phyloP scores from a whole-genome alignment of 2,113 vertebrate genomes.

The Paracanthobrama guichenoti region DNA sequence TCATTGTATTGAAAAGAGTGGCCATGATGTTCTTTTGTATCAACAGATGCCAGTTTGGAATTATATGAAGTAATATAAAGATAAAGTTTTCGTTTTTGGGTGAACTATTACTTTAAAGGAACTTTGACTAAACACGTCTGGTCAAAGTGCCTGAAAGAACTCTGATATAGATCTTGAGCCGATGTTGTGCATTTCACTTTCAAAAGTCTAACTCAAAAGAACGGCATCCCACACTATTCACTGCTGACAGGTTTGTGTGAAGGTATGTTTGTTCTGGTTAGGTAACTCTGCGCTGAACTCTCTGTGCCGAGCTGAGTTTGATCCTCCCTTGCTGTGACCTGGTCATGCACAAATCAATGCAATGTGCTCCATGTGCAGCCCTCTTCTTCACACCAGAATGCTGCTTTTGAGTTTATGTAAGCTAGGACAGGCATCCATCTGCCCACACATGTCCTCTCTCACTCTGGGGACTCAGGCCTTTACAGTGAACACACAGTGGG shows the following conservation, averaged over 20 bases:
- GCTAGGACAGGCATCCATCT: constrained; percentile 63
- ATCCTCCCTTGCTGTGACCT: constrained; percentile 56
- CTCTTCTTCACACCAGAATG: constrained; percentile 57
- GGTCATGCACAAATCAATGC: constrained; percentile 65
- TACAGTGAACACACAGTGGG: constrained; percentile 47
- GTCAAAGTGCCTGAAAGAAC: neutral
- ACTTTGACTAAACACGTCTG: neutral
- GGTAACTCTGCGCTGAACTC: constrained; percentile 53
- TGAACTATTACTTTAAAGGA: neutral
- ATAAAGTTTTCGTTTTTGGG: neutral
- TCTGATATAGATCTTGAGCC: neutral
- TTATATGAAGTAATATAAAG: neutral
- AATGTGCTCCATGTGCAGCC: constrained; percentile 51
- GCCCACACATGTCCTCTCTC: constrained; percentile 52
- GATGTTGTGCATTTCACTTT: neutral
- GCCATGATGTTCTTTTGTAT: neutral
- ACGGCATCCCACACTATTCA: neutral
- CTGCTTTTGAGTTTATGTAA: constrained; percentile 66
- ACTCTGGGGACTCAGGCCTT: constrained; percentile 52
- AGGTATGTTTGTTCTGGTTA: constrained; percentile 44
- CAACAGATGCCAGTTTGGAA: neutral
- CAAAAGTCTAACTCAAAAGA: constrained; percentile 12
- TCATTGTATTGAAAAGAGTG: neutral
- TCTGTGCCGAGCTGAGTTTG: constrained; percentile 42
- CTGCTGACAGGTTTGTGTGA: constrained; percentile 25